Evolutionary conservation across 2,888 invertebrate species (phyloP), one percentile per base, ranked within the genome.

Genomic region (Meganola albula): DNA sequence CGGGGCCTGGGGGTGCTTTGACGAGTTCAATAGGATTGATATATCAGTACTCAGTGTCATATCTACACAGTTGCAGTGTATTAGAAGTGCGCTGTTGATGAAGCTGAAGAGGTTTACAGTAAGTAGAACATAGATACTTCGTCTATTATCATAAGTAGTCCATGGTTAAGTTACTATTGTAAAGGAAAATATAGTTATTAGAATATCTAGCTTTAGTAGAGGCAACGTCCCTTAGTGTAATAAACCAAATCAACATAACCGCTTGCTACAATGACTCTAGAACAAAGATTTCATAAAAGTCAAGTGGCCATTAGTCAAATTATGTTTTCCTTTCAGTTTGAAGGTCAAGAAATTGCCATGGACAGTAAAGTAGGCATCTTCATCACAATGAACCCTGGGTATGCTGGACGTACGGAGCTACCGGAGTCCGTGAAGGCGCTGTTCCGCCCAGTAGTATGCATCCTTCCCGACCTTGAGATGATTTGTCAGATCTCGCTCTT

Each of bases 1-100:
- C 65, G 97, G 97, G 0, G 96, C 96, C 2, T 97, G 97, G 97
- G 97, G 97, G 1, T 97, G 97, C 69, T 97, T 97, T 64, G 97
- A 97, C 53, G 96, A 97, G 76, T 97, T 97, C 79, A 97, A 97
- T 74, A 88, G 96, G 18, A 97, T 98, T 48, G 96, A 97, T 46
- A 91, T 96, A 3, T 96, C 97, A 0, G 96, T 97, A 26, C 80
- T 97, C 10, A 97, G 96, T 9, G 97, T 97, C 2, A 96, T 98
- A 59, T 97, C 97, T 0, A 93, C 95, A 0, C 97, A 97, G 67
- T 78, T 97, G 45, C 96, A 96, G 71, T 95, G 95, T 8, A 96
- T 97, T 39, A 88, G 95, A 33, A 94, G 92, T 55, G 97, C 94
- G 0, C 74, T 97, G 27, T 87, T 95, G 29, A 89, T 91, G 71